Evolutionary conservation across 2,797 vertebrate genomes (phyloP), one percentile per base, ranked within the genome.

Genomic region (Malurus leucopterus): DNA sequence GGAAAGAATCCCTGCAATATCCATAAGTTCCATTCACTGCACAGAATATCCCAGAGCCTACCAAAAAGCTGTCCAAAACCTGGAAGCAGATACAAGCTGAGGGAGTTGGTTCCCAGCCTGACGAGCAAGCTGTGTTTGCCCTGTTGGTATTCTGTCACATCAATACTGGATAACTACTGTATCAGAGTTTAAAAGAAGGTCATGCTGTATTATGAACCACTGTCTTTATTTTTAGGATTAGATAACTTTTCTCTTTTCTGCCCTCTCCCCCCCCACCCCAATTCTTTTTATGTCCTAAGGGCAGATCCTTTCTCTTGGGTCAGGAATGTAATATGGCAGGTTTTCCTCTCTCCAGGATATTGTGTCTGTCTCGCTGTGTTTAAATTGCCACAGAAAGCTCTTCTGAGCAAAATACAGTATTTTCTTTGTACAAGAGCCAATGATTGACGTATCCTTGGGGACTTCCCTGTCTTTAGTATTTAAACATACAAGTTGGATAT

Each of bases 331-430:
- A 98, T 98, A 98, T 98, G 97, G 92, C 95, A 91, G 93, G 95
- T 98, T 98, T 97, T 97, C 96, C 97, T 97, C 96, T 97, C 96
- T 97, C 97, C 97, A 98, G 98, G 98, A 98, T 98, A 98, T 98
- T 98, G 97, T 97, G 98, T 98, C 97, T 98, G 98, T 98, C 97
- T 98, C 96, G 84, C 96, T 97, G 97, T 95, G 96, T 97, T 98
- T 97, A 97, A 98, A 98, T 98, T 97, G 97, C 98, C 96, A 96
- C 91, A 92, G 97, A 98, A 97, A 97, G 95, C 96, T 96, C 96
- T 98, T 98, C 96, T 95, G 97, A 98, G 96, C 93, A 97, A 97
- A 98, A 97, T 95, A 96, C 95, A 96, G 96, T 97, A 95, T 98
- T 98, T 98, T 97, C 97, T 98, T 97, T 98, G 97, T 98, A 95